Base-by-base conservation (phyloP, 2,888 invertebrate genomes). In the Pyrochroa serraticornis region DNA sequence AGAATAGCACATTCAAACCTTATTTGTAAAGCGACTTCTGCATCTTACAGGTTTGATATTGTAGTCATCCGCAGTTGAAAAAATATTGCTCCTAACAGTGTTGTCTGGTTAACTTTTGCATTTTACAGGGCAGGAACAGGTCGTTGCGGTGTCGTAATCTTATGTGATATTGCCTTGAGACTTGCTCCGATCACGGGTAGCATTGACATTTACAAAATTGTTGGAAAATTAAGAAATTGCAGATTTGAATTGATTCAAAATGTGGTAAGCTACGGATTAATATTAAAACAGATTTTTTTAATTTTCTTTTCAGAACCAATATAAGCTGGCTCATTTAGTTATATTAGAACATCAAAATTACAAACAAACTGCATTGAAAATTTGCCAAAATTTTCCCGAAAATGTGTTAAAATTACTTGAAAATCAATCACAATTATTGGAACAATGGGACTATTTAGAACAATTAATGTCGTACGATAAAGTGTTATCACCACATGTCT, bases 391-490 rank as follows among this genome's bases (percentile, higher is more conserved):
- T 7, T 8, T 8, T 14, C 5, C 10, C 1, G 14, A 41, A 6
- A 5, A 6, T 14, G 31, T 31, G 10, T 1, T 9, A n/a, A n/a
- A 7, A 42, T 22, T 42, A 1, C 14, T 42, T 13, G 30, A 42
- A 22, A 42, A 22, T 42, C 30, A 42, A 31, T 7, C 30, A 10
- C 10, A 10, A 6, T 7, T 42, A 10, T 14, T 10, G 10, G 10
- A 42, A 42, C 42, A 42, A 30, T 42, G 42, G 42, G 32, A 42
- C 9, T 42, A 42, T 42, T 42, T 30, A n/a, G 42, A 42, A 8
- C 30, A 42, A 30, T 9, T 7, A 3, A 7, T 30, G 32, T 42
- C 14, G 42, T 31, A 31, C 14, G 42, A 42, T 42, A 14, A 42
- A 42, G 9, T 8, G 32, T 42, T 32, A 42, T 30, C 32, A 0